phyloP scores from a whole-genome alignment of 2,888 invertebrate genomes.

The Linnaemya tessellans region DNA sequence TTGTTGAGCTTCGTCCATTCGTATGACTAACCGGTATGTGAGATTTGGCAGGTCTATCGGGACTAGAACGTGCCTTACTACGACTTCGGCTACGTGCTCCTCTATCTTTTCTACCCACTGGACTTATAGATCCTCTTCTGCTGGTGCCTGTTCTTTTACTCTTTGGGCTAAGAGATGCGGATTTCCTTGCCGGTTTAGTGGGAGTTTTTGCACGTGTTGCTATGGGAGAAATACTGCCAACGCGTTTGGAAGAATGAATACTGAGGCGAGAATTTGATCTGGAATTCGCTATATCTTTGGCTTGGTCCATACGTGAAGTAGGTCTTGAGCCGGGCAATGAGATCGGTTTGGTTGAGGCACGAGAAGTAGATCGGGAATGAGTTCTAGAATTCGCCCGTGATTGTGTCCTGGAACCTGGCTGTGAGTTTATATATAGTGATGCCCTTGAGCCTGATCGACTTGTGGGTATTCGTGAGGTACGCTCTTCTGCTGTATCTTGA shows the following conservation, averaged over 20 bases:
- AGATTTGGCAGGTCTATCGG: constrained; percentile 75
- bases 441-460: constrained; percentile 70
- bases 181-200: constrained; percentile 74
- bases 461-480: constrained; percentile 31
- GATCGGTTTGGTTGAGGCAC: constrained; percentile 75
- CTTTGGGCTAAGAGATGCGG: constrained; percentile 79
- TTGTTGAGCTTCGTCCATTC: constrained; percentile 66
- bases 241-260: constrained; percentile 74
- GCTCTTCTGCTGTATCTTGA: not conserved
- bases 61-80: constrained; percentile 61
- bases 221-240: constrained; percentile 75
- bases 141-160: constrained; percentile 57
- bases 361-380: constrained; percentile 76
- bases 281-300: constrained; percentile 76
- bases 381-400: constrained; percentile 75
- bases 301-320: constrained; percentile 77
- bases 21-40: constrained; percentile 78
- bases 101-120: constrained; percentile 68
- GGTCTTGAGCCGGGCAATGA: constrained; percentile 76
- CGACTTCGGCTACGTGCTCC: constrained; percentile 63
- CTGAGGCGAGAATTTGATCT: constrained; percentile 78
- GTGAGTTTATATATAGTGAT: constrained; percentile 48
- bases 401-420: constrained; percentile 70
- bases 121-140: constrained; percentile 78
- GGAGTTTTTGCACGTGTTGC: constrained; percentile 74